Conservation (phyloP, 2,888 invertebrate species). For the Brachyopa scutellaris region DNA sequence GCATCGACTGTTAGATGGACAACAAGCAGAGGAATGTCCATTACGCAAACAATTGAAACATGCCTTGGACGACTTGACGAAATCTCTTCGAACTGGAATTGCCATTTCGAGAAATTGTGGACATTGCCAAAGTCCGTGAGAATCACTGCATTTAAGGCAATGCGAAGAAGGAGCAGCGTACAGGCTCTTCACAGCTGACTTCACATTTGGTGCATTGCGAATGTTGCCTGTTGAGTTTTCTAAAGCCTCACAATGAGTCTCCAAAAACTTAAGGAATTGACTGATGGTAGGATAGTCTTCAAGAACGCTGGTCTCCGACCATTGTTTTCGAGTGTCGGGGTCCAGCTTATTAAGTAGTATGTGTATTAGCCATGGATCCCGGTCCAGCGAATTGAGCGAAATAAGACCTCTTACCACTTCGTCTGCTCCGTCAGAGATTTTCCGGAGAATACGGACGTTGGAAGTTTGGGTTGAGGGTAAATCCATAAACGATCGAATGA, state of each 20-base stretch:
- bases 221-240: neutral
- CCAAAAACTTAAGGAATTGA: neutral
- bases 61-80: neutral
- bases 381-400: neutral
- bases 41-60: neutral
- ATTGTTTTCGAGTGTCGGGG: neutral
- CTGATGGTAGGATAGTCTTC: conserved; percentile 3
- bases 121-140: neutral
- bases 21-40: neutral
- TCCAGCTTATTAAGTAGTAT: neutral
- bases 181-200: conserved; percentile 3
- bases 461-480: neutral
- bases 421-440: neutral
- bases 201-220: neutral
- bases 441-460: neutral
- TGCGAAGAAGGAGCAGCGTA: neutral
- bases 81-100: neutral
- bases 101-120: neutral
- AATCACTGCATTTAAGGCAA: neutral
- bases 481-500: conserved; percentile 7
- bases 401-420: neutral
- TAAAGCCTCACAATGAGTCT: neutral
- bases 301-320: neutral
- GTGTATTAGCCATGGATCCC: neutral
- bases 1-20: neutral